Evolutionary conservation across 2,113 vertebrate genomes (phyloP), one percentile per base, ranked within the genome.

Genomic region (Rostratula benghalensis): DNA sequence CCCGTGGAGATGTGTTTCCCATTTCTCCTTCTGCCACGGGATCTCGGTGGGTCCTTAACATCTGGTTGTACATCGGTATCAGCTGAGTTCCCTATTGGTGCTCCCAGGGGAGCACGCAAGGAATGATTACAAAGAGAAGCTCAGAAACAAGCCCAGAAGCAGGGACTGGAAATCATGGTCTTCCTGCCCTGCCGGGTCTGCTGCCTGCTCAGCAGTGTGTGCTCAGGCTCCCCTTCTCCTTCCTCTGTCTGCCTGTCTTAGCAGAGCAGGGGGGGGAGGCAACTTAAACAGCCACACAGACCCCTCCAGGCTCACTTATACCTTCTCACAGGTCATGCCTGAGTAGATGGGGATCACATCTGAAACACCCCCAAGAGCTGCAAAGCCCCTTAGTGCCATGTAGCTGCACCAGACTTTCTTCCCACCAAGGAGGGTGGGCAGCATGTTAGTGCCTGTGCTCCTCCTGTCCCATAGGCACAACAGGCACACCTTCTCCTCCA

Each of bases 61-160:
- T 1, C 2, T 0, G 0, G 35, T 7, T 69, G 65, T 67, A 25
- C 9, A 21, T 48, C 2, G 0, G 12, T 5, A 50, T 50, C 12
- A 17, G 27, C 12, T 18, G 48, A 60, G 22, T 4, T 79, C 10
- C 14, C 39, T 24, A 2, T 16, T 11, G 22, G 23, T n/a, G 45
- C 71, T 11, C 14, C 37, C 39, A 39, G 39, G 60, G 65, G 25
- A 71, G 25, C 11, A 22, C 10, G 6, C 10, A 43, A 77, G 15
- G 25, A 85, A 28, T 2, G 6, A 5, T 10, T 10, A 37, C 1
- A 6, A 50, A 71, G 22, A 57, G 28, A 71, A 87, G 45, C 19
- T 65, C n/a, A 45, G 46, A 69, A 56, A 35, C 33, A 56, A 90
- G 35, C 13, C 24, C n/a, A 39, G 69, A 27, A 75, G 39, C 6